Percentiles rank a stretch among this genome's conserved stretches.
Evolutionary conservation across 92 coral and sea anemone species (phyloP).

Genomic region (Hydrozoanthus gracilis): DNA sequence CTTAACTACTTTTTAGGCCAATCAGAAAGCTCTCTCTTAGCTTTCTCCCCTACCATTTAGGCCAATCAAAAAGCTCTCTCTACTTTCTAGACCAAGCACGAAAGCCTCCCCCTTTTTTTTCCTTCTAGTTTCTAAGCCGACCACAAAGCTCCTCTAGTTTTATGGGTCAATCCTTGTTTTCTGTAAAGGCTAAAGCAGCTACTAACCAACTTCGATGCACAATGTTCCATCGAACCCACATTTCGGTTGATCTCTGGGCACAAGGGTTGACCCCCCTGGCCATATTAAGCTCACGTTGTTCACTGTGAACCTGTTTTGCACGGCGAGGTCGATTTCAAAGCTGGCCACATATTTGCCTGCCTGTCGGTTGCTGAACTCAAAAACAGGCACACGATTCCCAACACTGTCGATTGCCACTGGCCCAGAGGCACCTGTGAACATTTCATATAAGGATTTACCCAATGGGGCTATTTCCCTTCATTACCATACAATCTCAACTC

Average conservation of each 20-base stretch:
- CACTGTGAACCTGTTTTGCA: constrained; percentile 23
- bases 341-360: constrained; percentile 48
- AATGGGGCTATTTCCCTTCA: neutral
- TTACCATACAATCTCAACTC: too few species aligned
- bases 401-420: constrained; percentile 69
- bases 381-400: constrained; percentile 82
- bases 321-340: constrained; percentile 55
- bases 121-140: too few species aligned
- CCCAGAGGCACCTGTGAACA: constrained; percentile 73
- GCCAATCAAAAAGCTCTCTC: too few species aligned
- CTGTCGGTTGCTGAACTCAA: constrained; percentile 70
- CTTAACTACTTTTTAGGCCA: too few species aligned
- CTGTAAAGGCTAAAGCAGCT: neutral
- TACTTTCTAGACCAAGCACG: too few species aligned
- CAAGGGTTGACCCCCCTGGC: constrained; percentile 78
- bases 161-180: neutral
- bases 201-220: neutral
- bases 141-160: too few species aligned
- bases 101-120: too few species aligned
- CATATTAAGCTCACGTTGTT: constrained; percentile 54
- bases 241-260: constrained; percentile 74
- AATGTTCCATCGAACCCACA: constrained; percentile 74
- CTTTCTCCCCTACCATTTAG: too few species aligned
- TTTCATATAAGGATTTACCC: neutral
- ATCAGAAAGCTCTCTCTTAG: neutral